Evolutionary conservation across 2,113 vertebrate genomes (phyloP), one percentile per base, ranked within the genome.

Genomic region (Burhinus bistriatus): DNA sequence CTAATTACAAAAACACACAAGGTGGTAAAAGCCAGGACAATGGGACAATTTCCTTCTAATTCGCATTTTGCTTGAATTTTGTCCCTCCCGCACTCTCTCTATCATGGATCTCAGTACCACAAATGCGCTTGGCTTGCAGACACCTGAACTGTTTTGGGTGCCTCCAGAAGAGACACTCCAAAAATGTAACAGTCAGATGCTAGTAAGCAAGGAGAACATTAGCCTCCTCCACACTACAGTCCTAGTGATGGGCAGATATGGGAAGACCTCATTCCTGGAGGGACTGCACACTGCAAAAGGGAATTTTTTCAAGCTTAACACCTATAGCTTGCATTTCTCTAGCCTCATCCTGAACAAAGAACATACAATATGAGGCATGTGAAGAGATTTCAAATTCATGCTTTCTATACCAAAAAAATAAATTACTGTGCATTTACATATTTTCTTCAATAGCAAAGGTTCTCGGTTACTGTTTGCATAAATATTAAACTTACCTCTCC

Each of bases 281-380:
- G 25, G 13, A 36, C 6, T 76, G 64, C 36, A 57, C 20, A 21
- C 8, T 62, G 38, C n/a, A 21, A 89, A 78, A 87, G 13, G 21
- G 27, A 29, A 26, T 16, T 21, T 71, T 76, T 88, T 62, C 27
- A 72, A 62, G 54, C 17, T 65, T 38, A 73, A 68, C 40, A 58
- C 47, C 13, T 61, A 52, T 15, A n/a, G 23, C 19, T 65, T 90
- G 2, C 25, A 32, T 59, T 90, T 83, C 91, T 75, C n/a, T 40
- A 88, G 15, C 20, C 15, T 93, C 45, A 38, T 30, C 29, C 51
- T 71, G 21, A 93, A 23, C 22, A 64, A 91, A 77, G 11, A 49
- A 75, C 7, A 49, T 47, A 65, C 7, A 83, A 12, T 32, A 47
- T 0, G 0, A 73, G 18, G 47, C 26, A 80, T 12, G 44, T 0